Evolutionary conservation across 1,140 invertebrate species (phyloP).

Genomic region (Venustaconcha ellipsiformis): DNA sequence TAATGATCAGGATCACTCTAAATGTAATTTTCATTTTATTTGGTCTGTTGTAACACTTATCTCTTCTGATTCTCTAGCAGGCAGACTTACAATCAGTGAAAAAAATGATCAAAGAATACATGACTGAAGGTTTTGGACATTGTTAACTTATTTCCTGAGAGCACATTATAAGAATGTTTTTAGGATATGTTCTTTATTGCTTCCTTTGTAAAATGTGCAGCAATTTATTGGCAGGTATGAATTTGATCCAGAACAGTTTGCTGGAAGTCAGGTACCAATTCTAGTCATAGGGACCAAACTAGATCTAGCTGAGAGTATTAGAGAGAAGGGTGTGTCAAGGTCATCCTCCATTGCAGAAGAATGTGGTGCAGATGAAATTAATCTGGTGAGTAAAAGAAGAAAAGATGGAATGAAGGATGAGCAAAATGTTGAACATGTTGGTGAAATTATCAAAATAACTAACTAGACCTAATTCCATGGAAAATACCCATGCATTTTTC

Average conservation of each 20-base stretch:
- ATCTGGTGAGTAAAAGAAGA: conserved; percentile 74
- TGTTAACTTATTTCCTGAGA: too few species aligned
- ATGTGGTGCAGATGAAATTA: conserved; percentile 94
- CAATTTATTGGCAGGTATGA: conserved; percentile 70
- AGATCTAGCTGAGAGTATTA: conserved; percentile 81
- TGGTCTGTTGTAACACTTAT: too few species aligned
- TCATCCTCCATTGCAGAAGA: conserved; percentile 87
- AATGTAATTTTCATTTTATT: too few species aligned
- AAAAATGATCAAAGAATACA: too few species aligned
- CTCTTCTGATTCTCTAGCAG: too few species aligned
- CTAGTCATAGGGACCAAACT: conserved; percentile 93
- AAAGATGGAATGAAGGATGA: too few species aligned
- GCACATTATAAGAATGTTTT: too few species aligned
- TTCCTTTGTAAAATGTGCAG: not conserved
- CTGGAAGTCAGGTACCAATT: conserved; percentile 84
- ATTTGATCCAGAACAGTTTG: conserved; percentile 92
- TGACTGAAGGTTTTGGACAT: too few species aligned
- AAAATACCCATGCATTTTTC: not conserved
- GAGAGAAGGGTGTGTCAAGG: conserved; percentile 62
- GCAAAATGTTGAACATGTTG: not conserved
- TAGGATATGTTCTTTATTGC: too few species aligned
- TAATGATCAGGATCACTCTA: too few species aligned
- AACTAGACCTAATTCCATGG: not conserved
- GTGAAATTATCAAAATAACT: not conserved
- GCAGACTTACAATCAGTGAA: too few species aligned